Percentiles rank a stretch among this genome's conserved stretches.
These are phyloP conservation scores for Troides aeacus DNA, from an alignment of 2,888 invertebrate species.

Conservation along the genomic window DNA sequence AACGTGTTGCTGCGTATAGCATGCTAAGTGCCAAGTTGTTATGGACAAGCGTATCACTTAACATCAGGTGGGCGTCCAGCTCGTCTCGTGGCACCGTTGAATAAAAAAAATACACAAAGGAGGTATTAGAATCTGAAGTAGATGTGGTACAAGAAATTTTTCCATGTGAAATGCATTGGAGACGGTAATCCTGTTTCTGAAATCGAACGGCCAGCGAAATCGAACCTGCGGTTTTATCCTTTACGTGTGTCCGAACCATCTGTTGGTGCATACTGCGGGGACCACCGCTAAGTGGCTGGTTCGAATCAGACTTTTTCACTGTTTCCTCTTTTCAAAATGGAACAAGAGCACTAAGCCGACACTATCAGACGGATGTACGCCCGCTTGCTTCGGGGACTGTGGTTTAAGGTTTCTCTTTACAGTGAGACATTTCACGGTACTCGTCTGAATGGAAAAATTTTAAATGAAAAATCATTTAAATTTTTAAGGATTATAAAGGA, in stretches of 20 bases:
- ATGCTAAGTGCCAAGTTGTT: too few relatives aligned
- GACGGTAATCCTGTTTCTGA: constrained; percentile 15
- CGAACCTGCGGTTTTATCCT: neutral
- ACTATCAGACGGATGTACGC: constrained; percentile 24
- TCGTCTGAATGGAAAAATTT: neutral
- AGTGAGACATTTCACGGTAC: constrained; percentile 2
- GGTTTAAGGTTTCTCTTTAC: constrained; percentile 14
- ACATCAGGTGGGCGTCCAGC: too few relatives aligned
- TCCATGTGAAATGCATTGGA: neutral
- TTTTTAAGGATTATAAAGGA: too few relatives aligned
- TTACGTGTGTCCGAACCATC: constrained; percentile 3
- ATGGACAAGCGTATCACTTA: too few relatives aligned
- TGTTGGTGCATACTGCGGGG: neutral
- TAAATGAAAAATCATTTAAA: neutral
- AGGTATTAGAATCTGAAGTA: neutral
- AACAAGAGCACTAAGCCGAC: constrained; percentile 27
- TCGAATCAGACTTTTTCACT: constrained; percentile 20
- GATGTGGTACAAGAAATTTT: neutral
- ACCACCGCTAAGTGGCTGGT: constrained; percentile 7
- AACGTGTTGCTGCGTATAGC: too few relatives aligned
- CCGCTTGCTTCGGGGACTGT: constrained; percentile 13
- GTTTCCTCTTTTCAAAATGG: constrained; percentile 20
- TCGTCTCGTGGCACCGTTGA: too few relatives aligned
- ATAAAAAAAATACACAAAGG: neutral
- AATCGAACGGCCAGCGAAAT: constrained; percentile 11